Evolutionary conservation across 2,113 vertebrate species (phyloP), one percentile per base, ranked within the genome.

Genomic region (Apus apus): DNA sequence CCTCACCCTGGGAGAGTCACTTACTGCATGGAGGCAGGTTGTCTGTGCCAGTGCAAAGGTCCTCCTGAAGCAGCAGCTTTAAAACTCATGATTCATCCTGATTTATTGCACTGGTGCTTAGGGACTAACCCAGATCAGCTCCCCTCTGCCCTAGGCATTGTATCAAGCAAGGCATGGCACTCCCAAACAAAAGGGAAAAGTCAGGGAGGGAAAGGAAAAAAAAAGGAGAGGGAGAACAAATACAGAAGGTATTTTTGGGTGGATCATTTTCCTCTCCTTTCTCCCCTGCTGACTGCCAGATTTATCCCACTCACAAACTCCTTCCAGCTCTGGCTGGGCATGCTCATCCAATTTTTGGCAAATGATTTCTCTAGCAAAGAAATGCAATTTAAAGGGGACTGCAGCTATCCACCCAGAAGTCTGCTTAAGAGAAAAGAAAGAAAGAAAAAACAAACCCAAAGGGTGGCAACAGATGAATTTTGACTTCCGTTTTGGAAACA

Each of bases 301-400:
- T 95, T 92, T 80, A 93, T 90, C 92, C 90, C 77, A 92, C 65
- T 57, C 94, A 93, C 89, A 94, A 90, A 56, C 61, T 87, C 72
- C 72, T 81, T 92, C 94, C 83, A 94, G 80, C 76, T 90, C 83
- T 67, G 60, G 71, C 79, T 48, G 79, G 70, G 57, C 70, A 48
- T 9, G 13, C 46, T 77, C 23, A 53, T 66, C 60, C 68, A 58
- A 38, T n/a, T 74, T 73, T n/a, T 92, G 72, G 58, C 14, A 18
- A 95, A 77, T 60, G 2, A 45, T 77, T 87, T 64, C 58, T 80
- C 76, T 38, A 80, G 83, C 53, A 92, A 89, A 83, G 32, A 71
- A 89, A 93, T 51, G 38, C 9, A 64, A 64, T 89, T 90, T 84
- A 71, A 92, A 94, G 66, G 43, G 18, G 45, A 71, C 48, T 56